Base-by-base conservation (phyloP, 2,797 vertebrate species). In the Falco naumanni region DNA sequence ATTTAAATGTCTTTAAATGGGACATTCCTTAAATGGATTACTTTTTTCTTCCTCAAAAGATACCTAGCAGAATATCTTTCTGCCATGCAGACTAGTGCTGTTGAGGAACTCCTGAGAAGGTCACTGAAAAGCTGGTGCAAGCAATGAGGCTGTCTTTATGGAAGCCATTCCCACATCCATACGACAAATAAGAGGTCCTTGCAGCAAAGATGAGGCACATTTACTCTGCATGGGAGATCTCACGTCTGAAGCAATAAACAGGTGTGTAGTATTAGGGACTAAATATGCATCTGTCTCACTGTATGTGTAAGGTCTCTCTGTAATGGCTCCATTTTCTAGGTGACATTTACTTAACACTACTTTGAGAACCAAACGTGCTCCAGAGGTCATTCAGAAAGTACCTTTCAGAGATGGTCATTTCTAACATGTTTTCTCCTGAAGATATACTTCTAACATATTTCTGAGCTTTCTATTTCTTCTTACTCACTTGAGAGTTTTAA, bases 281-380 rank as follows among this genome's bases (percentile, higher is more conserved):
- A 60, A 60, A 39, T 72, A 43, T 12, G 28, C 59, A 57, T 59
- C 76, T 76, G 47, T 90, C 80, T 72, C 57, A 18, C 48, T 68
- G 16, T 61, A 5, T 64, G 22, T 92, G 13, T 69, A 39, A 92
- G 80, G 37, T 22, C 37, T 75, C 60, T 50, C 64, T 89, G 50
- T 86, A 81, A 84, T 76, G 76, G 72, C 65, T 84, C 87, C 24
- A 70, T 93, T 93, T 95, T 71, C 77, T 90, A 53, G 48, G 82
- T 90, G 70, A 53, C 70, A 64, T 70, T 59, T 90, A 82, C 63
- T 91, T 79, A 86, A 56, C 57, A 81, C 57, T 81, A 7, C 47
- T 91, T 76, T 64, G n/a, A 84, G 70, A 33, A 84, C 66, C 28
- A 91, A 63, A 68, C 13, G 5, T 70, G 53, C 51, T 89, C 28